These are phyloP conservation scores for Pandion haliaetus DNA, from an alignment of 2,113 vertebrate species.

Conservation along the genomic window DNA sequence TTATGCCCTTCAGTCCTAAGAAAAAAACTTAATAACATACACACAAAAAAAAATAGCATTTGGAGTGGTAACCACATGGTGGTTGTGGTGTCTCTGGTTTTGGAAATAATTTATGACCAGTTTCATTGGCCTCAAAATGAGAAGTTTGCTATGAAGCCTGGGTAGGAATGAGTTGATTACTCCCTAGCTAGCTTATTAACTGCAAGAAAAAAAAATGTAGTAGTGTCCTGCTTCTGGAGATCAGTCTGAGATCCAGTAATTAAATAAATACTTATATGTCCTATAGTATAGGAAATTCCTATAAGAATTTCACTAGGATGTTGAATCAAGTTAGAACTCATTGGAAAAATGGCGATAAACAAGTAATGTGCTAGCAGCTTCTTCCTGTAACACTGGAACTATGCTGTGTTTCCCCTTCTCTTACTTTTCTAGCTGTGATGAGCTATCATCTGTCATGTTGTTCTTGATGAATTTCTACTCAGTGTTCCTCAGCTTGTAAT, in stretches of 20 bases:
- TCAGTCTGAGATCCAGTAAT: not conserved
- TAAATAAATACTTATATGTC: not conserved
- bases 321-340: not conserved
- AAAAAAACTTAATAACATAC: not conserved
- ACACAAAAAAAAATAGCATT: not conserved
- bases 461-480: not conserved
- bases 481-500: not conserved
- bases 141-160: not conserved
- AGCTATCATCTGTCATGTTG: not conserved
- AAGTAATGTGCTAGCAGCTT: not conserved
- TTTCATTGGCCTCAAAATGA: not conserved
- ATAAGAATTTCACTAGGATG: not conserved
- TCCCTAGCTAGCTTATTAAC: not conserved
- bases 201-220: not conserved
- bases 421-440: not conserved
- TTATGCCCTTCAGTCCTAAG: not conserved
- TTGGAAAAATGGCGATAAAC: not conserved
- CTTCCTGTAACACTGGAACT: not conserved
- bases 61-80: not conserved
- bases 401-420: not conserved
- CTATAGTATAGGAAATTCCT: too few relatives aligned
- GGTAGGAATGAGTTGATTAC: not conserved
- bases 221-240: not conserved
- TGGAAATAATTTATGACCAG: not conserved
- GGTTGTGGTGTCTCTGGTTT: not conserved